phyloP scores from a whole-genome alignment of 2,888 invertebrate species.

The Coremacera marginata region DNA sequence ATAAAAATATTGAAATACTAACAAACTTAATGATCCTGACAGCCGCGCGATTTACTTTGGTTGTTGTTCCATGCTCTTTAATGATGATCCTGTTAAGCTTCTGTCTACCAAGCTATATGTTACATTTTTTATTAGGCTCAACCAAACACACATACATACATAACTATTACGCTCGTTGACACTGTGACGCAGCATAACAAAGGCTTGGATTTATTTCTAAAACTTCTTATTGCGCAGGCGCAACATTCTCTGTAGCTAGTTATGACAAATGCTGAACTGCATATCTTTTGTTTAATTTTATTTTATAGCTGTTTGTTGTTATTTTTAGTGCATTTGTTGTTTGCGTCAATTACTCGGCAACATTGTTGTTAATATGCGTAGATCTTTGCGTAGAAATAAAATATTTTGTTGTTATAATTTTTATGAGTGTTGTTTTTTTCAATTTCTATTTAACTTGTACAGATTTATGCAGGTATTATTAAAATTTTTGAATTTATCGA shows the following conservation, averaged over 20 bases:
- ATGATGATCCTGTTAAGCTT: conserved; percentile 33
- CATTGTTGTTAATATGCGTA: conserved; percentile 34
- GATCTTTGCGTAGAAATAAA: background rate
- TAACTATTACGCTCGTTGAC: background rate
- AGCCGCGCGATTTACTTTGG: conserved; percentile 8
- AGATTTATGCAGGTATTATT: conserved; percentile 32
- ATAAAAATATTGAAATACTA: conserved; percentile 28
- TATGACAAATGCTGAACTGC: conserved; percentile 22
- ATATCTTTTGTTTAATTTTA: background rate
- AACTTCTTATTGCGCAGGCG: conserved; percentile 21
- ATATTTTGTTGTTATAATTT: background rate
- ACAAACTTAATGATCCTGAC: conserved; percentile 12
- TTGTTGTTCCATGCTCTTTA: conserved; percentile 12
- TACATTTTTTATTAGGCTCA: conserved; percentile 3
- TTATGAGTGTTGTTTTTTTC: background rate
- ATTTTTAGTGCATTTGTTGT: background rate
- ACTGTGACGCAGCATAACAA: background rate
- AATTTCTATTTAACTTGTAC: background rate
- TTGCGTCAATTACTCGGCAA: conserved; percentile 37
- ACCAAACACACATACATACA: background rate
- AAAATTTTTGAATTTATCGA: conserved; percentile 29
- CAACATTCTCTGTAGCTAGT: conserved; percentile 15
- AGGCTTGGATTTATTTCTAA: background rate
- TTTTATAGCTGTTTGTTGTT: background rate
- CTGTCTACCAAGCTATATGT: background rate